Evolutionary conservation across 2,888 invertebrate species (phyloP).

Genomic region (Myopa testacea): DNA sequence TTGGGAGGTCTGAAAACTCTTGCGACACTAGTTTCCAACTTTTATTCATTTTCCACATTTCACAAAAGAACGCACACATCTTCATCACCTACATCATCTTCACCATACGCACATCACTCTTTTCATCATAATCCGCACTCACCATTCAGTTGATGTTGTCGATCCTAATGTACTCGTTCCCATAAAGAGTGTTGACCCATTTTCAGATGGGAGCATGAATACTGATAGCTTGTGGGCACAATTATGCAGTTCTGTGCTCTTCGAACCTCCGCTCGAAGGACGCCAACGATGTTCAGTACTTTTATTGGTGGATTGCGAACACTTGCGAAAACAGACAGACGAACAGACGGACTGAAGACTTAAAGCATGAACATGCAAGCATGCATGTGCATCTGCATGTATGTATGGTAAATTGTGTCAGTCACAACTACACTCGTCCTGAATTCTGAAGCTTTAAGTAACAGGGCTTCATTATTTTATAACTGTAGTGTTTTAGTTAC

Average conservation of each 20-base stretch:
- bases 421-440: background rate
- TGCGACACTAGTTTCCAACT: no score
- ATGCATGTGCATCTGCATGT: background rate
- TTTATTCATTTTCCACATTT: no score
- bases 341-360: background rate
- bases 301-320: slow-evolving; percentile 41
- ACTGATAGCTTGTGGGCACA: slow-evolving; percentile 17
- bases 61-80: no score
- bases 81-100: no score
- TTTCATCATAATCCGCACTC: background rate
- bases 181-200: slow-evolving; percentile 48
- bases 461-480: no score
- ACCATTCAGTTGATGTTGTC: no score
- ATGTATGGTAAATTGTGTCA: slow-evolving; percentile 7
- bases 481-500: no score
- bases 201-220: slow-evolving; percentile 41
- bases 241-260: slow-evolving; percentile 48
- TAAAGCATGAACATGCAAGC: background rate
- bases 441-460: no score
- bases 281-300: slow-evolving; percentile 47
- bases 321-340: slow-evolving; percentile 6
- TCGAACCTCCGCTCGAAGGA: slow-evolving; percentile 49
- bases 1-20: background rate
- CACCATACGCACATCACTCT: background rate
- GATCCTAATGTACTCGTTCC: no score